Base-by-base conservation (phyloP, 2,888 invertebrate genomes). In the Cheilosia vernalis region DNA sequence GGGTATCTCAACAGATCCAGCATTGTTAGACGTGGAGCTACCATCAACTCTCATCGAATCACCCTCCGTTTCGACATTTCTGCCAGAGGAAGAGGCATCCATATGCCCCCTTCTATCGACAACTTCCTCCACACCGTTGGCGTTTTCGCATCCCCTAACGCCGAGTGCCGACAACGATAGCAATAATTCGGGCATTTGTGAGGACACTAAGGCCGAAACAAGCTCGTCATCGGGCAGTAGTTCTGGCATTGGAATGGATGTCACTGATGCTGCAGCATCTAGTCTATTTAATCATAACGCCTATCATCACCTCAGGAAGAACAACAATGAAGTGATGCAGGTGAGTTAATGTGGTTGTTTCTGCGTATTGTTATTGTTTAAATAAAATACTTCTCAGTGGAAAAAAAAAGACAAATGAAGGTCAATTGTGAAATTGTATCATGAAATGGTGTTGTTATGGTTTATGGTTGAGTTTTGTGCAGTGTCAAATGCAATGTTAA, bases 31-130 rank as follows among this genome's bases (percentile, higher is more conserved):
- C 86, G 91, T 92, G 47, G 90, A 90, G 82, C 87, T 91, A 73
- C 90, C 91, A 10, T 87, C 88, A 30, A 89, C 90, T 0, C 87
- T 92, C 3, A 90, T 90, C 19, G 91, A 90, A 85, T 92, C 92
- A 13, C 90, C 92, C 13, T 91, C 92, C 4, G 90, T 90, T 40
- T 91, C 91, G 1, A 92, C 91, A 40, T 92, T 92, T 87, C 77
- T 92, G 40, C 91, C 91, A 49, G 95, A 94, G 80, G 95, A 95
- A 86, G 93, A 94, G 88, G 94, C 95, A 1, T 95, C 95, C 63
- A 95, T 94, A 88, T 95, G 95, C 89, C 93, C 95, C 53, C 92
- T 95, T 49, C 90, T 95, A 49, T 93, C 94, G 21, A 94, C 94
- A 33, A 94, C 95, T 6, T 94, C 94, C 0, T 93, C 94, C n/a